Percentiles rank a stretch among this genome's conserved stretches.
phyloP scores from a whole-genome alignment of 2,113 vertebrate genomes.

The Cnemophilus loriae region DNA sequence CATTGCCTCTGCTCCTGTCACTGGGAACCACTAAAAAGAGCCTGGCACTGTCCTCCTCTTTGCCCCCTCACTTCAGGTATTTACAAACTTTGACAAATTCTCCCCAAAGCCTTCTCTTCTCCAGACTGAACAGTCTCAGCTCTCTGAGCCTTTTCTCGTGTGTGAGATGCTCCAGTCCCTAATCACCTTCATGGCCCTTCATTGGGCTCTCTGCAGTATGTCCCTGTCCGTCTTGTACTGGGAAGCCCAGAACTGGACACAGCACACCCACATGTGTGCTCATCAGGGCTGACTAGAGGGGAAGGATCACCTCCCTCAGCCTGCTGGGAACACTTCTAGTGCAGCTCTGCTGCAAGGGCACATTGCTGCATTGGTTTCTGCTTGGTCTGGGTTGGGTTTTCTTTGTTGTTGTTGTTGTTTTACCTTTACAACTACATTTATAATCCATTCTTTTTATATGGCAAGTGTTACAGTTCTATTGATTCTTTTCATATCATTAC shows the following conservation, averaged over 20 bases:
- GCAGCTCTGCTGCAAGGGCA: background rate
- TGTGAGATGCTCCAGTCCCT: background rate
- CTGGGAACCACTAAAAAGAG: background rate
- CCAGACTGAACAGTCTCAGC: background rate
- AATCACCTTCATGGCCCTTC: background rate
- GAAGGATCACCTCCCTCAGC: background rate
- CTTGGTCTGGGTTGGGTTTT: background rate
- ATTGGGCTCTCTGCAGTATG: background rate
- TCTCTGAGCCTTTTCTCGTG: background rate
- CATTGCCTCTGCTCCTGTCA: background rate
- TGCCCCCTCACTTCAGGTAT: background rate
- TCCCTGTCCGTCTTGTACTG: background rate
- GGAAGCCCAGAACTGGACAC: background rate
- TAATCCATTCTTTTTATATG: background rate
- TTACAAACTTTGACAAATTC: background rate
- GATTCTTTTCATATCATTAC: background rate
- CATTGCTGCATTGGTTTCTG: background rate
- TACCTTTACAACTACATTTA: background rate
- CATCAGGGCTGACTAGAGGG: background rate
- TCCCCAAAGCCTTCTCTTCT: background rate
- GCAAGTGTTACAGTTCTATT: background rate
- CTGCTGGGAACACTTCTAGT: background rate
- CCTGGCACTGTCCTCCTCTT: background rate
- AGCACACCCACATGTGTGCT: background rate
- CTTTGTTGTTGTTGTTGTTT: background rate